Conservation (phyloP, 2,888 invertebrate species). For the Frankliniella intonsa region DNA sequence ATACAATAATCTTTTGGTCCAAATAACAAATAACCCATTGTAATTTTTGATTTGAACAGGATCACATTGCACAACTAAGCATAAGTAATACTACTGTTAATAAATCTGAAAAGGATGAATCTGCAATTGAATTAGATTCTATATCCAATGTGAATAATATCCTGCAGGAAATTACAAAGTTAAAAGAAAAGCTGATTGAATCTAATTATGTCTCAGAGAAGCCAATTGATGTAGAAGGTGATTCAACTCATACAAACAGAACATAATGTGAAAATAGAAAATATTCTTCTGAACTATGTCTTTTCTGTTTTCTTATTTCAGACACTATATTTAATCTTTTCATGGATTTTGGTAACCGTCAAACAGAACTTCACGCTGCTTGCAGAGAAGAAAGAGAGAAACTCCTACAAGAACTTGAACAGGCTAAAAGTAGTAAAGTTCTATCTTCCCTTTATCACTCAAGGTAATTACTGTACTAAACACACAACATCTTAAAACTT, state of each 20-base stretch:
- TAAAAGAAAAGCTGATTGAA: constrained; percentile 57
- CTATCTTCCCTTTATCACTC: background rate
- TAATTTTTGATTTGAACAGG: background rate
- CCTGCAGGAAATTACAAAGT: constrained; percentile 30
- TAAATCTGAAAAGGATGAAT: constrained; percentile 30
- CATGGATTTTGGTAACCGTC: constrained; percentile 41
- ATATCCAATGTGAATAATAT: background rate
- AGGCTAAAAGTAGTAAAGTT: background rate
- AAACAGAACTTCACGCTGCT: constrained; percentile 48
- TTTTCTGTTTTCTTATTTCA: background rate
- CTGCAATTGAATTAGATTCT: constrained; percentile 36
- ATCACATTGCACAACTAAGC: constrained; percentile 27
- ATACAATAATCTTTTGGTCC: background rate
- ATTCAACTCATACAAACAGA: constrained; percentile 33
- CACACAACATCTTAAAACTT: background rate
- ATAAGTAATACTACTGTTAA: constrained; percentile 33
- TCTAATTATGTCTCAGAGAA: constrained; percentile 58
- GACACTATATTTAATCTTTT: constrained; percentile 33
- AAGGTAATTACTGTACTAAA: constrained; percentile 2
- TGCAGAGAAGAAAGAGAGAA: constrained; percentile 63
- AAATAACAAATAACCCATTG: background rate
- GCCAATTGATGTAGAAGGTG: constrained; percentile 58
- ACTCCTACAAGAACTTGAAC: constrained; percentile 48
- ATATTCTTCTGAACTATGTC: constrained; percentile 27
- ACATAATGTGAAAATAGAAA: constrained; percentile 21